Evolutionary conservation across 2,888 invertebrate genomes (phyloP), one percentile per base, ranked within the genome.

Genomic region (Andrena camellia): DNA sequence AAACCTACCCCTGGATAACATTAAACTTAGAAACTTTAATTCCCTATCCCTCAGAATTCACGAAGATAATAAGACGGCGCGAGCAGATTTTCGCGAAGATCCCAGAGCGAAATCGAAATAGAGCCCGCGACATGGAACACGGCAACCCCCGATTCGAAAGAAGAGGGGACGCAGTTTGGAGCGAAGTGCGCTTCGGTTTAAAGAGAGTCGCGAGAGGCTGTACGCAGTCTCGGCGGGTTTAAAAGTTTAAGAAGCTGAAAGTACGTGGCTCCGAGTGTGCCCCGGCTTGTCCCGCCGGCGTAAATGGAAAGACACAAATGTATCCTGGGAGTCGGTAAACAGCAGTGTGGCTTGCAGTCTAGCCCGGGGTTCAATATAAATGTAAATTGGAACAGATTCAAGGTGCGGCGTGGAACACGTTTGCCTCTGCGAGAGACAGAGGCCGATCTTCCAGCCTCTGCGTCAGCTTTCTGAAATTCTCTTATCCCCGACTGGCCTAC

Each of bases 301-400:
- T 90, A 91, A 91, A 91, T 90, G 86, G 90, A 92, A 90, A 91
- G 90, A 92, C 89, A 86, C 89, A 91, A 91, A 92, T 91, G 90
- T 91, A 91, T 88, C 90, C 88, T 76, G 89, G 88, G 84, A 87
- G 86, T 86, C 89, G 88, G 90, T 89, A 90, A 90, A 90, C 90
- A 90, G 84, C 85, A 64, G 85, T 79, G 90, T 85, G 88, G 86
- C 84, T 88, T 78, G 87, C 86, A 87, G 87, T 77, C 81, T 89
- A 88, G 86, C 90, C 87, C 85, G 91, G 86, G 91, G 92, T 93
- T 93, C 93, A 93, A 93, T 93, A 93, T 93, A 93, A 93, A 93
- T 93, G 93, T 93, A 93, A 93, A 93, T 93, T 92, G 91, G 92
- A 93, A 92, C 92, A 91, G 92, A 93, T 93, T 93, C 91, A 89